Evolutionary conservation across 2,797 vertebrate species (phyloP), one percentile per base, ranked within the genome.

Genomic region (Syngnathus rostellatus): DNA sequence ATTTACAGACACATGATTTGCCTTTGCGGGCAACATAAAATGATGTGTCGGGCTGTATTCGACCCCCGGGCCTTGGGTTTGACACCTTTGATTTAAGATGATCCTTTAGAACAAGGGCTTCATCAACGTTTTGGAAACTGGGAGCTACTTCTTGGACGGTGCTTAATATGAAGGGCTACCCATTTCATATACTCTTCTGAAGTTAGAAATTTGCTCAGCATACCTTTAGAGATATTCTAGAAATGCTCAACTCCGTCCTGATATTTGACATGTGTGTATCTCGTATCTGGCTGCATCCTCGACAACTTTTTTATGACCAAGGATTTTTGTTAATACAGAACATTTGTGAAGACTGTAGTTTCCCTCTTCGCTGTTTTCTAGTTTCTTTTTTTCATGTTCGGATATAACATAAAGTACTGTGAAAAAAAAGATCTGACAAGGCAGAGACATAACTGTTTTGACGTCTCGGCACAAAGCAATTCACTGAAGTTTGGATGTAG

Each of bases 371-470:
- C 6, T 43, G 41, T 43, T 43, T 43, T 43, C 41, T 43, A 9
- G 41, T 43, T 19, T 51, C 48, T 19, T 57, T 25, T 57, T 57
- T 57, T 57, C 31, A 16, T 37, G 55, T 57, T 57, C 25, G 14
- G 16, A 57, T 38, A 37, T 16, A 57, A 57, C 31, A 57, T 37
- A 17, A 37, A 57, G 12, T 57, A 21, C 25, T 7, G 14, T 8
- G 14, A 16, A 57, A 57, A 57, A 46, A 57, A 57, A 57, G 31
- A 31, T 37, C 55, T 57, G 55, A 57, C 55, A 57, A 57, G 11
- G 12, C 55, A 57, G 55, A 37, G 55, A 57, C 14, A 57, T 14
- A 37, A 57, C 5, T 57, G 25, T 57, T 57, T 57, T 57, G 55
- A 57, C 55, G 37, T 57, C 31, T 57, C 31, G 6, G 55, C 55